Evolutionary conservation across 2,113 vertebrate genomes (phyloP).

Genomic region (Tonatia bakeri): DNA sequence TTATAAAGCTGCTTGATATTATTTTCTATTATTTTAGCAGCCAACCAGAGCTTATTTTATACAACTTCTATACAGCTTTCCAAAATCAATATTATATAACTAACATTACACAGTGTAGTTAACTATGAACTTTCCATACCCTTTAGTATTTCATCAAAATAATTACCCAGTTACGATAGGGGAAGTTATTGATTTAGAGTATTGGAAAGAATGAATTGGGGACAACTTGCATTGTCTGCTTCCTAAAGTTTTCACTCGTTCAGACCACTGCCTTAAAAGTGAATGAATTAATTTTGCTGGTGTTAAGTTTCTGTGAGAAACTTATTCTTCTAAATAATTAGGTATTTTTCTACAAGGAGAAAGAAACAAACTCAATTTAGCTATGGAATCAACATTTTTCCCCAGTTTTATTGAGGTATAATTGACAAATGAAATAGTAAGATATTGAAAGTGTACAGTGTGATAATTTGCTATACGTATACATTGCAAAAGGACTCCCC

Average conservation of each 20-base stretch:
- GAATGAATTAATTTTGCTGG: not conserved
- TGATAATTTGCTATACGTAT: not conserved
- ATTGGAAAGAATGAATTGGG: not conserved
- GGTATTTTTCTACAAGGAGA: not conserved
- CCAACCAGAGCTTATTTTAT: constrained; percentile 5
- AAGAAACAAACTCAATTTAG: not conserved
- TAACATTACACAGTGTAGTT: not conserved
- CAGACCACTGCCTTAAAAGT: not conserved
- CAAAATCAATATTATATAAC: constrained; percentile 24
- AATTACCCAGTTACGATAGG: constrained; percentile 6
- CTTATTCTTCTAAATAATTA: not conserved
- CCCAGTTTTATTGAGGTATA: not conserved
- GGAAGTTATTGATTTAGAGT: not conserved
- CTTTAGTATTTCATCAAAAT: not conserved
- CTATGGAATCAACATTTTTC: not conserved
- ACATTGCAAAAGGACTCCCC: not conserved
- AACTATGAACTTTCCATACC: not conserved
- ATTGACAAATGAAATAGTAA: not conserved
- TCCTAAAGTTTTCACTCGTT: not conserved
- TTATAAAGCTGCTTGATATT: not conserved
- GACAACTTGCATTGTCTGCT: not conserved
- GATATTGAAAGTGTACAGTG: not conserved
- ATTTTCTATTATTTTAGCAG: constrained; percentile 37
- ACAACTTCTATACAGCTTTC: not conserved
- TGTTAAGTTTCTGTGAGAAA: not conserved